Evolutionary conservation across 1,140 invertebrate species (phyloP).

Genomic region (Sipha flava): DNA sequence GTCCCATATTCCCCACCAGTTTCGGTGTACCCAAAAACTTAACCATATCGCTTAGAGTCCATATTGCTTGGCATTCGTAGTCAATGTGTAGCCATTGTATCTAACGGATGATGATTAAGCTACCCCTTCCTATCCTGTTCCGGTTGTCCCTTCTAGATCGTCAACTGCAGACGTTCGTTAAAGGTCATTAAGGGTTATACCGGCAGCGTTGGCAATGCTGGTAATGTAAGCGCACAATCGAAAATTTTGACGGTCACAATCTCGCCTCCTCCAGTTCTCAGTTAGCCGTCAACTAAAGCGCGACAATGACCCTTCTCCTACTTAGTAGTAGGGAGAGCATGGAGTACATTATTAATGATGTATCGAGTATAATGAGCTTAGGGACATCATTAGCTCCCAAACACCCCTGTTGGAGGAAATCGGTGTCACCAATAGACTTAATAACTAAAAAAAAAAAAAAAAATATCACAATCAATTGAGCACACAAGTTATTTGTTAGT

Average conservation of each 20-base stretch:
- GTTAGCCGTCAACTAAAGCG: background rate
- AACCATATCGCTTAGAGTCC: background rate
- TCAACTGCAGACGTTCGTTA: constrained; percentile 31
- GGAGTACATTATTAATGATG: constrained; percentile 7
- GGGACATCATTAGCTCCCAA: background rate
- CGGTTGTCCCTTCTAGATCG: background rate
- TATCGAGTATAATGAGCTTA: background rate
- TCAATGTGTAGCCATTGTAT: background rate
- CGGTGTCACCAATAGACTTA: background rate
- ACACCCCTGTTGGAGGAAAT: background rate
- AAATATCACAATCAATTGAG: background rate
- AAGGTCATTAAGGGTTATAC: constrained; percentile 26
- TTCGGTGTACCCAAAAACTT: background rate
- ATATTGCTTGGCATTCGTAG: background rate
- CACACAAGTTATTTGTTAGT: background rate
- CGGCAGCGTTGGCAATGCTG: background rate
- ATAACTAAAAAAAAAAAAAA: background rate
- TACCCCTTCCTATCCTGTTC: background rate
- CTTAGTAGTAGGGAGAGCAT: background rate
- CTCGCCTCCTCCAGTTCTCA: background rate
- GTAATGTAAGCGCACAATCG: background rate
- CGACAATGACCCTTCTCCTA: background rate
- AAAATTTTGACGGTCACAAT: constrained; percentile 13
- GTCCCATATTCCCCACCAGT: background rate
- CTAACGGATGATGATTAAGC: background rate